These are phyloP conservation scores for Hyles vespertilio DNA, from an alignment of 1,140 invertebrate genomes.

Conservation along the genomic window DNA sequence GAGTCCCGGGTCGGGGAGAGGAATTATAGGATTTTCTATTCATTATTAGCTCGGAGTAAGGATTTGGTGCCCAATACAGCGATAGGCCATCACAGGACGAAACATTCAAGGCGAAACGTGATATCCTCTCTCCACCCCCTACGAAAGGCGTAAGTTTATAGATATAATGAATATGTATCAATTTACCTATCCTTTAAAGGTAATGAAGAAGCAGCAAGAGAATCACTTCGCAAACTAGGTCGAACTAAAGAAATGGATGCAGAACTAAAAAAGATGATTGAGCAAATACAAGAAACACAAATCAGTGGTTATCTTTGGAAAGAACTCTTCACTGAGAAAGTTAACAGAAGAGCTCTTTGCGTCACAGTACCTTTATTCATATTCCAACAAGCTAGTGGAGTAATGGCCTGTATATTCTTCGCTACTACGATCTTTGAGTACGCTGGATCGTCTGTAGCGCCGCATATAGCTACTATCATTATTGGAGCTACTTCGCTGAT, in stretches of 20 bases:
- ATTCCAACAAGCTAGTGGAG: constrained; percentile 55
- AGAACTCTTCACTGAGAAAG: constrained; percentile 28
- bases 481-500: constrained; percentile 63
- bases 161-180: too few species aligned
- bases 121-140: too few species aligned
- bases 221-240: constrained; percentile 18
- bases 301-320: constrained; percentile 13
- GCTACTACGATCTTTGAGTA: constrained; percentile 59
- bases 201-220: constrained; percentile 19
- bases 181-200: constrained; percentile 5
- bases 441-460: constrained; percentile 25
- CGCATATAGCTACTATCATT: constrained; percentile 26
- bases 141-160: too few species aligned
- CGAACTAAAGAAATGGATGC: constrained; percentile 26
- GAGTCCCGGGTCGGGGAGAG: too few species aligned
- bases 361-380: constrained; percentile 18
- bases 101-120: too few species aligned
- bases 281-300: constrained; percentile 10
- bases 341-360: constrained; percentile 26
- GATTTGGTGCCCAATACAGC: too few species aligned
- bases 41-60: too few species aligned
- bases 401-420: constrained; percentile 73
- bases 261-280: constrained; percentile 17
- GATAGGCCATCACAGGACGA: too few species aligned
- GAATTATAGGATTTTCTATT: too few species aligned